Evolutionary conservation across 1,140 invertebrate genomes (phyloP), one percentile per base, ranked within the genome.

Genomic region (Pseudomyrmex gracilis): DNA sequence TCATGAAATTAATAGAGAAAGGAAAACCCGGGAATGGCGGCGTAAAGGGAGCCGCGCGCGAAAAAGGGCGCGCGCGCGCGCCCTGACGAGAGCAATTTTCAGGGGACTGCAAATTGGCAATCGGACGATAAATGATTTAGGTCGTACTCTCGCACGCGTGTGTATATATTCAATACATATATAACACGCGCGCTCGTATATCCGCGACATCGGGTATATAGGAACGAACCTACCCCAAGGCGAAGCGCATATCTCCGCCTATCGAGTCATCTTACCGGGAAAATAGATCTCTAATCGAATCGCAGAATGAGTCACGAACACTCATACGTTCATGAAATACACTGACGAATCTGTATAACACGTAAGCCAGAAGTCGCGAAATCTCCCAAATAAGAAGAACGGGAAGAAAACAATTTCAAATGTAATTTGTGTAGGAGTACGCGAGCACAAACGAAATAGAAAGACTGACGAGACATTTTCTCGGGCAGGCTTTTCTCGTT

Each of bases 121-220:
- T 89, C 86, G 88, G 70, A 89, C 85, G 88, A 70, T 89, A 89
- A 89, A 89, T 89, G 84, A 89, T 89, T 89, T 89, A 89, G 76
- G 71, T 88, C 61, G 73, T 67, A 55, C 47, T 77, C 47, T 67
- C 58, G 49, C 9, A 77, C 67, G 61, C 53, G 61, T 53, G 24
- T 67, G 0, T 34, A 24, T 24, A 24, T 3, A 76, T 24, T 64
- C 24, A n/a, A 51, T 76, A 66, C 15, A 76, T 20, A 10, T 55
- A 68, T 45, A 0, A 34, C 64, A 74, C 22, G 8, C 71, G 68
- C 47, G 70, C 68, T 43, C 68, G 61, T 70, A 22, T 63, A 68
- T 71, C 53, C 55, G 22, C 51, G 47, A 82, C 70, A 76, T 10
- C 71, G 13, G 47, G 22, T 53, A 47, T 47, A 7, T 60, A 49